Base-by-base conservation (phyloP, 2,888 invertebrate species). In the Limnephilus auricula region DNA sequence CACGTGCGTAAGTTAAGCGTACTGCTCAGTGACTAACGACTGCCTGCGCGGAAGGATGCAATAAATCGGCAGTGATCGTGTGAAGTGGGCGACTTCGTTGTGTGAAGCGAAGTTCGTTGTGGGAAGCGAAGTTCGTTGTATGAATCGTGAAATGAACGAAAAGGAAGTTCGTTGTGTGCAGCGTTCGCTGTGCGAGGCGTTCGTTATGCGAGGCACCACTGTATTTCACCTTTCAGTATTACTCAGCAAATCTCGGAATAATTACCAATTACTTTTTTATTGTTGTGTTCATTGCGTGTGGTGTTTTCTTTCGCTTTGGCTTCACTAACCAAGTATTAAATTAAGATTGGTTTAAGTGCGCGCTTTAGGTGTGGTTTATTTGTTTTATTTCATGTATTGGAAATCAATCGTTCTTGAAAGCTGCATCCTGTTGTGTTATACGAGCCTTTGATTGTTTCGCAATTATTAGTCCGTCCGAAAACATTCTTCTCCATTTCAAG, bases 221-320 rank as follows among this genome's bases (percentile, higher is more conserved):
- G n/a, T n/a, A 12, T 34, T 37, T 84, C 12, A 25, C 31, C 32
- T 84, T 32, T 32, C 13, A 32, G 84, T 37, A 40, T 84, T 84
- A 84, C 84, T 84, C 84, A 84, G 84, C 84, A 37, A 84, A 84
- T 84, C 84, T 84, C 25, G 34, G 34, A 84, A 84, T 84, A 84
- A 84, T 84, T 32, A 84, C 84, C 84, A 84, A 84, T 84, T 84
- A 84, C n/a, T 37, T 84, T 84, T 84, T 84, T 84, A 84, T 18
- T 37, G 84, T 37, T 37, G 84, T n/a, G n/a, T 37, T 65, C 65
- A 9, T 25, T 34, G 34, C 32, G 18, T 83, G 34, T 32, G 25
- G 25, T 34, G 83, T 83, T 83, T 83, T 83, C 37, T 40, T 37
- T 84, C 37, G 34, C 13, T 18, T 6, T 84, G 84, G 40, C 9